Evolutionary conservation across 1,140 invertebrate species (phyloP).

Genomic region (Lordiphosa mommai): DNA sequence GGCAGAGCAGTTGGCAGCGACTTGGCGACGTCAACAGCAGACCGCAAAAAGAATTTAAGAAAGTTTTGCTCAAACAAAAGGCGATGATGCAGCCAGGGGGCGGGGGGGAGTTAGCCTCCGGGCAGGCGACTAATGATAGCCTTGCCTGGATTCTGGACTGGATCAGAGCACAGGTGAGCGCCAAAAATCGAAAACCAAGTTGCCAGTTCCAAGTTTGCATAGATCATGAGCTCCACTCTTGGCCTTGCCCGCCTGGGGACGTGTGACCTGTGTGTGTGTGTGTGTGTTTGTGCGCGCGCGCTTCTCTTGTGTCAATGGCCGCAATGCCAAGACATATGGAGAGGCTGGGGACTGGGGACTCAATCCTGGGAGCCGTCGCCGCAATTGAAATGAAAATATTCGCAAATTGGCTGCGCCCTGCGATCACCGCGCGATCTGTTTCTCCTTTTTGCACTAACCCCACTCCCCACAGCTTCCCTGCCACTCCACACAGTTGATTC

Average conservation of each 20-base stretch:
- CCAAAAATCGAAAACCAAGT: not conserved
- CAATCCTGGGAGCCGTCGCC: conserved; percentile 48
- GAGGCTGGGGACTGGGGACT: conserved; percentile 11
- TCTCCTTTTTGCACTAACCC: not conserved
- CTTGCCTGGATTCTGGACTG: conserved; percentile 21
- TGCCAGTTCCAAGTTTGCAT: conserved; percentile 1
- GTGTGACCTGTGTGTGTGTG: conserved; percentile 29
- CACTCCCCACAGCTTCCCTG: not conserved
- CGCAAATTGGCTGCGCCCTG: conserved; percentile 76
- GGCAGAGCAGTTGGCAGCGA: conserved; percentile 25
- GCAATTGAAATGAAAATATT: conserved; percentile 79
- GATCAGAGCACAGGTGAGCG: conserved; percentile 3
- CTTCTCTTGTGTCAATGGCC: conserved; percentile 68
- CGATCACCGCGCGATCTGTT: conserved; percentile 29
- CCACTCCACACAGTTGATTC: not conserved
- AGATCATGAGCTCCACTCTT: conserved; percentile 13
- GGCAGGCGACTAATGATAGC: conserved; percentile 64
- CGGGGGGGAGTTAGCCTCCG: conserved; percentile 15
- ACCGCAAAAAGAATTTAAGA: conserved; percentile 61
- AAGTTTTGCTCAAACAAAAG: conserved; percentile 75
- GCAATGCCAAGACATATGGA: conserved; percentile 17
- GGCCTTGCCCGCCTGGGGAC: conserved; percentile 16
- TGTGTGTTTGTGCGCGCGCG: conserved; percentile 20
- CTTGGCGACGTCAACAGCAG: not conserved
- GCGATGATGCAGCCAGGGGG: conserved; percentile 33